These are phyloP conservation scores for Brachyptera putata DNA, from an alignment of 2,888 invertebrate species.

Conservation along the genomic window DNA sequence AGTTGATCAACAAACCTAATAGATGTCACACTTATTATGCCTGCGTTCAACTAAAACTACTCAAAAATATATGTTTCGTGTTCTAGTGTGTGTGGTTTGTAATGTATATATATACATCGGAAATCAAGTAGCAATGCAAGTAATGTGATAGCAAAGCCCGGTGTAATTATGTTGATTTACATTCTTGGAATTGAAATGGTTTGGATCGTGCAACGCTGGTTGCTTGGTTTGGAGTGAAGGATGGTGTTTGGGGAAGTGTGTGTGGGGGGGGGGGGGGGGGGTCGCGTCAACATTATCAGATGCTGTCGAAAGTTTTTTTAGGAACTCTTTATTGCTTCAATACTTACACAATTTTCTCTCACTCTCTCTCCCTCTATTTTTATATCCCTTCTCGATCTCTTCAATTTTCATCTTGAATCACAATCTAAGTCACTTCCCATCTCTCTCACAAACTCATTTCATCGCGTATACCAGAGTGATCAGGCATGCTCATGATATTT, in stretches of 20 bases:
- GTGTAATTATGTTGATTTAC: too few relatives aligned
- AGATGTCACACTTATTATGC: too few relatives aligned
- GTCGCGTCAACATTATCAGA: constrained; percentile 1
- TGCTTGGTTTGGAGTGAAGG: too few relatives aligned
- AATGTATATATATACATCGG: too few relatives aligned
- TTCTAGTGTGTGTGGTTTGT: background rate
- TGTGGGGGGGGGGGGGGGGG: too few relatives aligned
- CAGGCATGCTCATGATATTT: background rate
- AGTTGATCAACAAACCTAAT: too few relatives aligned
- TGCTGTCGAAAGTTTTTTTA: background rate
- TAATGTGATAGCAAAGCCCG: too few relatives aligned
- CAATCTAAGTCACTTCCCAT: background rate
- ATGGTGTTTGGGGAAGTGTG: too few relatives aligned
- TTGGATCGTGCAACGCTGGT: too few relatives aligned
- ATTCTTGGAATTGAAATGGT: too few relatives aligned
- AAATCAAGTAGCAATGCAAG: too few relatives aligned
- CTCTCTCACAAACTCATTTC: constrained; percentile 1
- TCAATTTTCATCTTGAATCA: constrained; percentile 8
- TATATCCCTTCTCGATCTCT: constrained; percentile 4
- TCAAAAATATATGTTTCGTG: constrained; percentile 5
- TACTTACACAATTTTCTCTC: background rate
- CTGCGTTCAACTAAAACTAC: too few relatives aligned
- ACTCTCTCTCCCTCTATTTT: background rate
- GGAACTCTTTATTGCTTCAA: background rate
- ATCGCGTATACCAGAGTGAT: background rate